Percentiles rank a stretch among this genome's conserved stretches.
phyloP scores from a whole-genome alignment of 2,888 invertebrate species.

The Phortica magna region DNA sequence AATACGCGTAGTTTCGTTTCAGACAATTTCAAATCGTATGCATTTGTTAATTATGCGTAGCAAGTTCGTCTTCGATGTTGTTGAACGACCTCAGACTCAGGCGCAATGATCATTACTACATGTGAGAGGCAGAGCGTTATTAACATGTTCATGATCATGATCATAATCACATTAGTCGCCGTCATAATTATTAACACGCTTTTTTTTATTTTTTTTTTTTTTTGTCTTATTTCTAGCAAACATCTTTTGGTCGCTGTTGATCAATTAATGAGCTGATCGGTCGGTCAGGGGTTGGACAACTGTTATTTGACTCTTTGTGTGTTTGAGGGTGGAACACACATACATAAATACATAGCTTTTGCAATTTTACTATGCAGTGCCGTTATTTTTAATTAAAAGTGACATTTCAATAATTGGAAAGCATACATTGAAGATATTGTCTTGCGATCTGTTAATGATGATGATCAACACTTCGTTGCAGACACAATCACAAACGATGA shows the following conservation, averaged over 20 bases:
- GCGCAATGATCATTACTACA: not conserved
- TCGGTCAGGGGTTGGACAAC: conserved; percentile 60
- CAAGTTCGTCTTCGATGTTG: conserved; percentile 2
- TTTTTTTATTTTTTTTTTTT: not conserved
- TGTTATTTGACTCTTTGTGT: conserved; percentile 62
- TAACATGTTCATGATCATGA: not conserved
- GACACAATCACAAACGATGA: not conserved
- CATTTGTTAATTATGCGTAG: conserved; percentile 21
- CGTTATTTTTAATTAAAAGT: conserved; percentile 71
- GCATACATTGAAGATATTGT: conserved; percentile 43
- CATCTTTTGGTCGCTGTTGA: not conserved
- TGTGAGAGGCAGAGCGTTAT: not conserved
- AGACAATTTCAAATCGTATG: conserved; percentile 25
- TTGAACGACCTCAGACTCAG: not conserved
- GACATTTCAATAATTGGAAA: conserved; percentile 72
- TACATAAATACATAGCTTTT: conserved; percentile 49
- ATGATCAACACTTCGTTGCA: conserved; percentile 26
- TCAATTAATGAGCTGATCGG: conserved; percentile 22
- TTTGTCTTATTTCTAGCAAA: too few species aligned
- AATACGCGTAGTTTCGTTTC: conserved; percentile 24
- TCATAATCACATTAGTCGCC: not conserved
- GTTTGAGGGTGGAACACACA: not conserved
- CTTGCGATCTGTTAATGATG: conserved; percentile 38
- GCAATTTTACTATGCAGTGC: conserved; percentile 53
- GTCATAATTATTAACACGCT: not conserved